These are phyloP conservation scores for Pedetes capensis DNA, from an alignment of 2,113 vertebrate genomes.

Conservation along the genomic window DNA sequence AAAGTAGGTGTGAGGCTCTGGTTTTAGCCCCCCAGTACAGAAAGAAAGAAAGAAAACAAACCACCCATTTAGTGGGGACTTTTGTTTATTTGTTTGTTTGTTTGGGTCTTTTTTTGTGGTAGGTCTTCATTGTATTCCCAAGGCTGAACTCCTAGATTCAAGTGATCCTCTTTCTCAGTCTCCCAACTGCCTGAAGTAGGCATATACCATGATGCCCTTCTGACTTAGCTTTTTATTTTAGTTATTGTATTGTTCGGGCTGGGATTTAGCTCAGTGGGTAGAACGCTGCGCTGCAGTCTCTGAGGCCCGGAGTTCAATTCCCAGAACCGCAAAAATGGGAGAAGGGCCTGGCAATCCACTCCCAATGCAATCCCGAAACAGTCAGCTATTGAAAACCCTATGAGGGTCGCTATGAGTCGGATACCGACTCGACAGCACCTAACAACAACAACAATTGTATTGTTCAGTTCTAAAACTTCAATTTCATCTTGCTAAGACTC, in stretches of 20 bases:
- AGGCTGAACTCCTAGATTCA: not conserved
- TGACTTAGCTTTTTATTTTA: constrained; percentile 15
- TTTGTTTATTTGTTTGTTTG: not conserved
- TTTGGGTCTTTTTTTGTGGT: not conserved
- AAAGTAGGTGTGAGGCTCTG: not conserved
- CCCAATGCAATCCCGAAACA: too few species aligned
- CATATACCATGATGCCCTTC: not conserved
- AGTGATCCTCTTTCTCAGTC: not conserved
- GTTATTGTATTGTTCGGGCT: not conserved
- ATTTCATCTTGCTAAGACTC: not conserved
- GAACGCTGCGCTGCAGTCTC: too few species aligned
- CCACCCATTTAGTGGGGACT: too few species aligned
- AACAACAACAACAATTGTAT: too few species aligned
- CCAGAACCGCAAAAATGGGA: too few species aligned
- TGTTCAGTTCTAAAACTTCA: not conserved
- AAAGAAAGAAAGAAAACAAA: not conserved
- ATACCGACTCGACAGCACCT: too few species aligned
- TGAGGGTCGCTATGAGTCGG: too few species aligned
- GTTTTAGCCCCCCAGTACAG: not conserved
- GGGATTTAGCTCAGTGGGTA: too few species aligned
- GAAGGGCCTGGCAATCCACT: too few species aligned
- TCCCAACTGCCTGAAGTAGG: not conserved
- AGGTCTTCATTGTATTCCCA: not conserved
- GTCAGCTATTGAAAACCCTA: too few species aligned
- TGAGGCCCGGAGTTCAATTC: too few species aligned